Conservation (phyloP, 2,888 invertebrate genomes). For the Apamea epomidion region DNA sequence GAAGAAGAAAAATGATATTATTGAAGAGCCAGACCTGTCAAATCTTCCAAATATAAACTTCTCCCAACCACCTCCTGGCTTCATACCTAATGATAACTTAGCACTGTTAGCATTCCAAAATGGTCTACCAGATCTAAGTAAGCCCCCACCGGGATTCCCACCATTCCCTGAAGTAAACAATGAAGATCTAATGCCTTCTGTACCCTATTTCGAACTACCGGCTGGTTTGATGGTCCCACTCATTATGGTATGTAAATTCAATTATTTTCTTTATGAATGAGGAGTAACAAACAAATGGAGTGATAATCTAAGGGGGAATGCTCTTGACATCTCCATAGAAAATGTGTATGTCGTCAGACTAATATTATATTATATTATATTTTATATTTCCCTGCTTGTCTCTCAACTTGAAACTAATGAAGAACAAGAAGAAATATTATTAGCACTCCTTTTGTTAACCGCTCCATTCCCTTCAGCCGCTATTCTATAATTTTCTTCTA, state of each 20-base stretch:
- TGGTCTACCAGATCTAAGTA: slow-evolving; percentile 95
- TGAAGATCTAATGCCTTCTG: slow-evolving; percentile 96
- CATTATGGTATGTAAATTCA: slow-evolving; percentile 92
- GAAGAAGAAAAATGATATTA: slow-evolving; percentile 75
- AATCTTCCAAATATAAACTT: slow-evolving; percentile 86
- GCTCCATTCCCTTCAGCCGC: slow-evolving; percentile 5
- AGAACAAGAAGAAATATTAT: slow-evolving; percentile 13
- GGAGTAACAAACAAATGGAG: slow-evolving; percentile 44
- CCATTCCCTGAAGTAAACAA: slow-evolving; percentile 86
- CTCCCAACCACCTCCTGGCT: slow-evolving; percentile 88
- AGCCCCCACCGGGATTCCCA: slow-evolving; percentile 96
- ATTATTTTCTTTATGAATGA: slow-evolving; percentile 20
- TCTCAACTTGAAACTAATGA: background rate
- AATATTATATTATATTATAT: no score
- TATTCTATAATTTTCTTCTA: background rate
- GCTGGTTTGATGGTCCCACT: slow-evolving; percentile 99
- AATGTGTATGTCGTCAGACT: slow-evolving; percentile 5
- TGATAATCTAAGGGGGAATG: slow-evolving; percentile 23
- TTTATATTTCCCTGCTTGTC: slow-evolving; percentile 2
- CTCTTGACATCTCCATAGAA: slow-evolving; percentile 6
- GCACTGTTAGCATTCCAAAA: slow-evolving; percentile 87
- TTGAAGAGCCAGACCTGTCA: slow-evolving; percentile 80
- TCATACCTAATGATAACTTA: slow-evolving; percentile 76
- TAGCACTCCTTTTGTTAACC: slow-evolving; percentile 37
- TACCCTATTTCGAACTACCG: slow-evolving; percentile 99